Base-by-base conservation (phyloP, 2,797 vertebrate genomes). In the Cynopterus sphinx region DNA sequence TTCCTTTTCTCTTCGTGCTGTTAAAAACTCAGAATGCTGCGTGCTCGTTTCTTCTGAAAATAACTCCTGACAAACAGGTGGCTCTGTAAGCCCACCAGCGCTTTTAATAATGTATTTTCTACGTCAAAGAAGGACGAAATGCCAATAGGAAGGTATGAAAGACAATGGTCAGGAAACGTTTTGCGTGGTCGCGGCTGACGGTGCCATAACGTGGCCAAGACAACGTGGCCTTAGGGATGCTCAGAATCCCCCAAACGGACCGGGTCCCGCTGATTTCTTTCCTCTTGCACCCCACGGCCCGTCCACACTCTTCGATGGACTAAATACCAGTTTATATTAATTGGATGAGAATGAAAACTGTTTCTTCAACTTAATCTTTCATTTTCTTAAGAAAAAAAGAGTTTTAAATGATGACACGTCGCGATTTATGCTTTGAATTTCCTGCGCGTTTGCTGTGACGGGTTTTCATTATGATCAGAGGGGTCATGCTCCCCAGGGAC, bases 241-340 rank as follows among this genome's bases (percentile, higher is more conserved):
- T 85, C 70, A 21, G n/a, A 65, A 24, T 1, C 28, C 65, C 31
- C 28, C 9, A 19, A 49, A 74, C 17, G 51, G 22, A 41, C 3
- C 10, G 49, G 3, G n/a, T 78, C 36, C 51, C 21, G 13, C 9
- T 7, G 16, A 2, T 8, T 61, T 31, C 6, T 36, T 61, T 13
- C 10, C 15, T 41, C 41, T 53, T 53, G 46, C 43, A 28, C 59
- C 53, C 41, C 59, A 41, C 1, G 28, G 19, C 21, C 55, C 21
- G 0, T 53, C 33, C 31, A 16, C 0, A 15, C 39, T 43, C 70
- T 39, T 39, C 53, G n/a, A 13, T 26, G 59, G 83, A 36, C 63
- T 75, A 89, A 78, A 49, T 61, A 43, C n/a, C 95, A 77, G 87
- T 89, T 95, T 89, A 71, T 82, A 90, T 90, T 87, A 94, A 97